Evolutionary conservation across 2,888 invertebrate species (phyloP), one percentile per base, ranked within the genome.

Genomic region (Periphyllus acericola): DNA sequence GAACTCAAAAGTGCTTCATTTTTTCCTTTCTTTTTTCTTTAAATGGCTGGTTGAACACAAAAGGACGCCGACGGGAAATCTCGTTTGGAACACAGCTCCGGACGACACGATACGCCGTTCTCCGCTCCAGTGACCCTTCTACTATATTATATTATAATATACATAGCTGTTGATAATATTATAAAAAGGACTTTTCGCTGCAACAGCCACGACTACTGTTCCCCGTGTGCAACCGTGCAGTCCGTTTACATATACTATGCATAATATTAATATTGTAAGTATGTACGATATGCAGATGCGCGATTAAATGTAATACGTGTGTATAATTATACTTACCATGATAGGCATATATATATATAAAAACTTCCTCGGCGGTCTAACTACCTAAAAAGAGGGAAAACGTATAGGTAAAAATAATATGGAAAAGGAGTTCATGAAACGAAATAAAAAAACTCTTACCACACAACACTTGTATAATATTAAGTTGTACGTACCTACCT

Each of bases 161-260:
- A 52, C 52, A 25, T 36, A 29, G 46, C 29, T 52, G 29, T 52
- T 52, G 19, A 76, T 76, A 52, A 52, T 52, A 52, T 55, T 21
- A 55, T 66, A 80, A 66, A 80, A 79, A 55, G 55, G 55, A 34
- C 60, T 60, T 79, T 79, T 79, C n/a, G 34, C 25, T 9, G 3
- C 75, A 40, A 17, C n/a, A 8, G 40, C 3, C 17, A 21, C 19
- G 25, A 25, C 32, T 19, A 55, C 1, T 25, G 3, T 17, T 52
- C 17, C 55, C 32, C 60, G 60, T 32, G 29, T 29, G 76, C 40
- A 29, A 8, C 29, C 76, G 2, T 52, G n/a, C n/a, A n/a, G n/a
- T 40, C 76, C 29, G 46, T 52, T n/a, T 19, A 29, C n/a, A n/a
- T n/a, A n/a, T n/a, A n/a, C n/a, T n/a, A n/a, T n/a, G n/a, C n/a